phyloP scores from a whole-genome alignment of 92 coral and sea anemone species.

The Porites divaricata region DNA sequence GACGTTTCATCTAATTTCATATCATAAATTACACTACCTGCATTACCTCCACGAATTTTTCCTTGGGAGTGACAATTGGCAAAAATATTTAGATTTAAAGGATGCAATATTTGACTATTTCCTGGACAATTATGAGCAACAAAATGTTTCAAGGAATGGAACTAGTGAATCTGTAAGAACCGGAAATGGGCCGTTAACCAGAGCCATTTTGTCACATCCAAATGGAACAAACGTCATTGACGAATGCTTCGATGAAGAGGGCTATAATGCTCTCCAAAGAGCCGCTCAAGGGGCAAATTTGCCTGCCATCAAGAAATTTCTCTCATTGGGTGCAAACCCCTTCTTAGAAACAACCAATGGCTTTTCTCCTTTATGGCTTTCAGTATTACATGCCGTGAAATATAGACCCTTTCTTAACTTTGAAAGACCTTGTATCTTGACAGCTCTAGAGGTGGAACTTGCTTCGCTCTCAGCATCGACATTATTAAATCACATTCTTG shows the following conservation, averaged over 20 bases:
- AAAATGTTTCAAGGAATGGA: neutral
- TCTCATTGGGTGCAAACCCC: conserved; percentile 46
- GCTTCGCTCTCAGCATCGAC: conserved; percentile 53
- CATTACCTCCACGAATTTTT: conserved; percentile 22
- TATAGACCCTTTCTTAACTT: conserved; percentile 30
- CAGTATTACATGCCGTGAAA: conserved; percentile 43
- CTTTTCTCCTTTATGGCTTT: conserved; percentile 19
- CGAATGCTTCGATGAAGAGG: conserved; percentile 64
- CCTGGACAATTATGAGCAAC: conserved; percentile 29
- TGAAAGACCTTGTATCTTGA: conserved; percentile 12
- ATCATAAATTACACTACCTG: conserved; percentile 42
- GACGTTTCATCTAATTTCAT: conserved; percentile 52
- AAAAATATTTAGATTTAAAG: conserved; percentile 3
- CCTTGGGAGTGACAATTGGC: conserved; percentile 9
- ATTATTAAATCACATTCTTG: conserved; percentile 31
- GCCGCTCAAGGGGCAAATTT: conserved; percentile 79
- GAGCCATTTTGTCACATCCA: conserved; percentile 56
- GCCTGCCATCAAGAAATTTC: conserved; percentile 47
- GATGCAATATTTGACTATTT: conserved; percentile 55
- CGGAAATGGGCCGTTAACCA: conserved; percentile 47
- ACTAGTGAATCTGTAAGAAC: neutral
- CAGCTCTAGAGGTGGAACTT: conserved; percentile 44
- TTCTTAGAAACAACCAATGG: conserved; percentile 8
- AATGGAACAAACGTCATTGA: conserved; percentile 40
- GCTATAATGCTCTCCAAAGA: conserved; percentile 64